Evolutionary conservation across 2,797 vertebrate genomes (phyloP), one percentile per base, ranked within the genome.

Genomic region (Aphelocoma californica): DNA sequence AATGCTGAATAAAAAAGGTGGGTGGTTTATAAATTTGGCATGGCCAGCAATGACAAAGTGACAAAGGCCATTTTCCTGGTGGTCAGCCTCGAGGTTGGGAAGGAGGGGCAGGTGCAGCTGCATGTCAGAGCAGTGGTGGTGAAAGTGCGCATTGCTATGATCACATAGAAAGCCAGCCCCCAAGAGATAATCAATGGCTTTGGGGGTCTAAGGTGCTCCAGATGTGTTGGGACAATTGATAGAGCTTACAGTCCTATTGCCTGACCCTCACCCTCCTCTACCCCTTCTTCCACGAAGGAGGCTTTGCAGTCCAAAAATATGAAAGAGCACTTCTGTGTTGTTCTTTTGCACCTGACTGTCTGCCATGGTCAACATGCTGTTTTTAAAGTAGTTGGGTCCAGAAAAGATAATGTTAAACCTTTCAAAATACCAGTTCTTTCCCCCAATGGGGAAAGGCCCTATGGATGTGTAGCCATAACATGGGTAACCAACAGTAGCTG

Each of bases 31-130:
- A 91, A 90, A 90, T n/a, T 21, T 70, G 47, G 47, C 6, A 0
- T 60, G 66, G 58, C 58, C 48, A 51, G 62, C 58, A 90, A 48
- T 58, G 62, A 60, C 80, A 62, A 44, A 61, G 67, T 91, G 84
- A 87, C 81, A 93, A 32, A 69, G 62, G 77, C 23, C 47, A 58
- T 86, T 79, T 94, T 88, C 62, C 69, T 93, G 31, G 17, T 26
- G 3, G 77, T 79, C 77, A 72, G 58, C 62, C 47, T 81, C 1
- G 4, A 81, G 58, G 50, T 10, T 65, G 50, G 32, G 15, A 40
- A 32, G 7, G 10, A 36, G 32, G 5, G 10, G 57, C 10, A 2
- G 17, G 31, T 57, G 32, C n/a, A 81, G 58, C 47, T 79, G 71
- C 34, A 16, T 28, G 47, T 75, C 83, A 81, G 45, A 81, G 44